A percentile compares a stretch with the other conserved stretches of the same genome.
Evolutionary conservation across 1,140 invertebrate genomes (phyloP).

Genomic region (Drosophila gunungcola): DNA sequence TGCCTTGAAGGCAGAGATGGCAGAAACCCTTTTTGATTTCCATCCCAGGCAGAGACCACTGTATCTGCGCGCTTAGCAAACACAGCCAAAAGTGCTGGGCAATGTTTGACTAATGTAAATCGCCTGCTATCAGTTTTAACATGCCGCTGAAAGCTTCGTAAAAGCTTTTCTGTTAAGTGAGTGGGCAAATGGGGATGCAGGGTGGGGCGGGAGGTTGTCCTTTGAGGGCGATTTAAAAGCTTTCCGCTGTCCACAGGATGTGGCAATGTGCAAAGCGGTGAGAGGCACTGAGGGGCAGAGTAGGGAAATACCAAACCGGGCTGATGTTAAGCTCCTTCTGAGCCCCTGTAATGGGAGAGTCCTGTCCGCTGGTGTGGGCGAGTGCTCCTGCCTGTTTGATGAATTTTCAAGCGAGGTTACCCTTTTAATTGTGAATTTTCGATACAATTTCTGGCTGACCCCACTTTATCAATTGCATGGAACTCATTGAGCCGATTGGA

Average conservation of each 20-base stretch:
- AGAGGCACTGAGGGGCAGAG: no score
- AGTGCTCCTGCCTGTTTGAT: slow-evolving; percentile 42
- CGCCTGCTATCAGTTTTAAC: slow-evolving; percentile 57
- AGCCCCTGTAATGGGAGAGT: slow-evolving; percentile 65
- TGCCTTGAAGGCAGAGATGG: not conserved
- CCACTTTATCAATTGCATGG: slow-evolving; percentile 32
- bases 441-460: slow-evolving; percentile 43
- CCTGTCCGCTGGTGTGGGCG: slow-evolving; percentile 12
- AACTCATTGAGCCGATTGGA: slow-evolving; percentile 27
- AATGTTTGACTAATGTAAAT: slow-evolving; percentile 78
- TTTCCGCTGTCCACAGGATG: slow-evolving; percentile 77
- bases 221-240: slow-evolving; percentile 72
- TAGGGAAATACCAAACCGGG: slow-evolving; percentile 1
- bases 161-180: slow-evolving; percentile 72
- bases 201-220: slow-evolving; percentile 4
- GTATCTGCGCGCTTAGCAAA: slow-evolving; percentile 42
- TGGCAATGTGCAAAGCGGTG: slow-evolving; percentile 34
- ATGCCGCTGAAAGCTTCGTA: slow-evolving; percentile 71
- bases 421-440: slow-evolving; percentile 54
- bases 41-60: slow-evolving; percentile 13
- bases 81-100: slow-evolving; percentile 58
- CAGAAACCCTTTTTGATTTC: no score
- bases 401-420: slow-evolving; percentile 44
- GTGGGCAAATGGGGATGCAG: not conserved
- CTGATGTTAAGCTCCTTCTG: slow-evolving; percentile 63